A percentile compares a stretch with the other conserved stretches of the same genome.
Conservation (phyloP, 2,113 vertebrate genomes). For the Trachemys scripta region DNA sequence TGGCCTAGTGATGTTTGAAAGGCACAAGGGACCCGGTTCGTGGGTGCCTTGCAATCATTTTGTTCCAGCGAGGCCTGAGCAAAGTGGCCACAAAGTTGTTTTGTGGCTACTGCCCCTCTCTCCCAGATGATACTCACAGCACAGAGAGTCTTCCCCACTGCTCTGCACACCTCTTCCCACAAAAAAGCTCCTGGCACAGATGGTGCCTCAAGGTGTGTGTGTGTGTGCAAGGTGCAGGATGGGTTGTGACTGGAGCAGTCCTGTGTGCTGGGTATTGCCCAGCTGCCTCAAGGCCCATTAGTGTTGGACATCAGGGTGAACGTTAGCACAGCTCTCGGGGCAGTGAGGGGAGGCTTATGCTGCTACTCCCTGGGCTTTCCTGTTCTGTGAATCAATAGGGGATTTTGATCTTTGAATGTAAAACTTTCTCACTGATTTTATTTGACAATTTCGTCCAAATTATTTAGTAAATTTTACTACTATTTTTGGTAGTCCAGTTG, state of each 20-base stretch:
- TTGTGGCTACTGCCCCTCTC: not conserved
- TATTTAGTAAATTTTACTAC: not conserved
- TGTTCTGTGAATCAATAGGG: accelerated
- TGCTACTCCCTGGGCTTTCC: not conserved
- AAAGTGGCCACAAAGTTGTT: not conserved
- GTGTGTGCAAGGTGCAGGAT: too few species aligned
- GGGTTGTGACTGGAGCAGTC: not conserved
- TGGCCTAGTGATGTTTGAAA: not conserved
- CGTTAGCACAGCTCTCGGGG: not conserved
- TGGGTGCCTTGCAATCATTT: not conserved
- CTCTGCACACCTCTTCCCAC: not conserved
- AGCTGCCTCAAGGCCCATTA: not conserved
- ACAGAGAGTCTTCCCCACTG: not conserved
- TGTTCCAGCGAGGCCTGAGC: not conserved
- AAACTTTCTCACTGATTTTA: not conserved
- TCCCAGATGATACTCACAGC: not conserved
- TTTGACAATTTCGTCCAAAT: not conserved
- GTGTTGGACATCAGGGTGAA: accelerated
- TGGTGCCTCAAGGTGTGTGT: not conserved
- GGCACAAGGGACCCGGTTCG: not conserved
- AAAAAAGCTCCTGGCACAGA: not conserved
- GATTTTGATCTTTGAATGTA: not conserved
- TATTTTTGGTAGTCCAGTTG: not conserved
- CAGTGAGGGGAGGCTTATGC: not conserved
- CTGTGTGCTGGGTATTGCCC: not conserved